These are phyloP conservation scores for Gryllus longicercus DNA, from an alignment of 2,888 invertebrate genomes.

Conservation along the genomic window DNA sequence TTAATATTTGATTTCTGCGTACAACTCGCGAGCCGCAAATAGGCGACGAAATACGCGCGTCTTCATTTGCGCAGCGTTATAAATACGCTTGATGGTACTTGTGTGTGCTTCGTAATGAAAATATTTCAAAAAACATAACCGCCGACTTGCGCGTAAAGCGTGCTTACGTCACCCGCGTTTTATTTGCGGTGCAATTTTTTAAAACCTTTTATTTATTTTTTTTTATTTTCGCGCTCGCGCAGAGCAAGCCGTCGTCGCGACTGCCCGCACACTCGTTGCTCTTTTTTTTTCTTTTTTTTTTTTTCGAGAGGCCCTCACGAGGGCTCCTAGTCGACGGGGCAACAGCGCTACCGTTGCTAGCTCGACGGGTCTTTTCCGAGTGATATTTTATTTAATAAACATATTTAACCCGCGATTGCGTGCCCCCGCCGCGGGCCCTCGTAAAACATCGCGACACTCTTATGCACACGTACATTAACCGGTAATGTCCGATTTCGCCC, in stretches of 20 bases:
- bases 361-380: not conserved
- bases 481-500: not conserved
- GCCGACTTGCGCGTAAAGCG: not conserved
- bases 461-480: not conserved
- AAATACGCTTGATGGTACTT: slow-evolving; percentile 17
- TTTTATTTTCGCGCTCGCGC: not conserved
- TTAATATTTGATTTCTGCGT: not conserved
- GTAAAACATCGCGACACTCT: not conserved
- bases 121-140: slow-evolving; percentile 2
- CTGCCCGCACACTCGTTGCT: no score
- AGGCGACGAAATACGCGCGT: not conserved
- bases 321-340: no score
- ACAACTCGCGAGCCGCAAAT: not conserved
- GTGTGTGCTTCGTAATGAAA: not conserved
- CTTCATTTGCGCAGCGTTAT: slow-evolving; percentile 5
- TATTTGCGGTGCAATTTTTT: not conserved
- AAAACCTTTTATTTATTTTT: not conserved
- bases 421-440: not conserved
- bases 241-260: no score
- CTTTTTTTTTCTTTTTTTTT: no score
- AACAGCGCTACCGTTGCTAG: not conserved
- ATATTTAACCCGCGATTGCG: slow-evolving; percentile 17
- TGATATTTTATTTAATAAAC: slow-evolving; percentile 7
- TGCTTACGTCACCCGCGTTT: not conserved
- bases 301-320: no score